Conservation (phyloP, 2,797 vertebrate species). For the Vespertilio murinus region DNA sequence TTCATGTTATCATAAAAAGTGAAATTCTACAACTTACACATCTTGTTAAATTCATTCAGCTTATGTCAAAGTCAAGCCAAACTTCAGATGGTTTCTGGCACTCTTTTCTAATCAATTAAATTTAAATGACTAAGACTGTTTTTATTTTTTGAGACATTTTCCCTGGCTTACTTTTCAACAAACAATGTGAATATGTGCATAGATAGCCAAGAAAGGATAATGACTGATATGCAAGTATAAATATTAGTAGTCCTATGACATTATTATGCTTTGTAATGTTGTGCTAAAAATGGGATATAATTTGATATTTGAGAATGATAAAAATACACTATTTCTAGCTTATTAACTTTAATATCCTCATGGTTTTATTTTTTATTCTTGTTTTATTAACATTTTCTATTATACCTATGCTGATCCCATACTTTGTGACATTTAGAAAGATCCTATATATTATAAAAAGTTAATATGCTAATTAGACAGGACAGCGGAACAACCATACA, state of each 20-base stretch:
- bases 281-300: slow-evolving; percentile 29
- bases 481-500: too few species aligned
- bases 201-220: not conserved
- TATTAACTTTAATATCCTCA: not conserved
- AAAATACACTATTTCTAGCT: not conserved
- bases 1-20: slow-evolving; percentile 41
- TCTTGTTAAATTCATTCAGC: slow-evolving; percentile 67
- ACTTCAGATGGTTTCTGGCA: slow-evolving; percentile 35
- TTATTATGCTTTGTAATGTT: not conserved
- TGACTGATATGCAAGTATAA: slow-evolving; percentile 42
- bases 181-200: slow-evolving; percentile 5
- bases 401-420: not conserved
- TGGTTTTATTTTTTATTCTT: not conserved
- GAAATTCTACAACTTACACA: slow-evolving; percentile 66
- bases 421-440: not conserved
- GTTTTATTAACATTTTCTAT: not conserved
- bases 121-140: slow-evolving; percentile 70
- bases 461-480: too few species aligned
- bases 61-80: slow-evolving; percentile 70
- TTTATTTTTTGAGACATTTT: slow-evolving; percentile 53
- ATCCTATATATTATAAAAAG: not conserved
- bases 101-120: slow-evolving; percentile 76
- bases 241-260: slow-evolving; percentile 54
- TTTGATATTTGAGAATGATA: slow-evolving; percentile 12
- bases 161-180: slow-evolving; percentile 25